phyloP scores from a whole-genome alignment of 2,113 vertebrate genomes.

The Mormoops blainvillei region DNA sequence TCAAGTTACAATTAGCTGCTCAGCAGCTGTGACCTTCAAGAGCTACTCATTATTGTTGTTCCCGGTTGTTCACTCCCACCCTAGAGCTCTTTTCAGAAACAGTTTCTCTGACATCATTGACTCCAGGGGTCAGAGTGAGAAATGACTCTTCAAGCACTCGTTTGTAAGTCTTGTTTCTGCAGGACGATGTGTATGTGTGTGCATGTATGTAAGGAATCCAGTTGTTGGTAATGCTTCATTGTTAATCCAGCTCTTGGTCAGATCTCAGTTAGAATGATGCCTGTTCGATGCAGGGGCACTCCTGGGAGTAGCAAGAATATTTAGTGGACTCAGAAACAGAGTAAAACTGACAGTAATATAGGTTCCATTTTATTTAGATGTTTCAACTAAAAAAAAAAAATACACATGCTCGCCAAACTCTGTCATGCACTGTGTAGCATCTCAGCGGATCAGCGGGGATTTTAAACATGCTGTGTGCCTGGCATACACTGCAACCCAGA shows the following conservation, averaged over 20 bases:
- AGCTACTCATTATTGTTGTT: slow-evolving; percentile 42
- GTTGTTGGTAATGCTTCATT: neutral
- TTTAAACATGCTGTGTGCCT: slow-evolving; percentile 59
- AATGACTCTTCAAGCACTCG: neutral
- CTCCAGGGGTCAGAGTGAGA: slow-evolving; percentile 32
- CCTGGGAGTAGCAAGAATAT: slow-evolving; percentile 20
- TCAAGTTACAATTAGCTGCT: slow-evolving; percentile 70
- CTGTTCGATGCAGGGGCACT: neutral
- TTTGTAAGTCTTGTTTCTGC: slow-evolving; percentile 33
- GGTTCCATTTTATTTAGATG: slow-evolving; percentile 45
- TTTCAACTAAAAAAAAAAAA: neutral
- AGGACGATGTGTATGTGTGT: fast-evolving
- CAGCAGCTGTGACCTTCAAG: slow-evolving; percentile 71
- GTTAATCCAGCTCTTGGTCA: slow-evolving; percentile 48
- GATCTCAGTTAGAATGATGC: neutral
- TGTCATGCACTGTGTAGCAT: slow-evolving; percentile 44
- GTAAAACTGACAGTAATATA: neutral
- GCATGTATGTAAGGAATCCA: neutral
- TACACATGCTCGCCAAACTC: slow-evolving; percentile 36
- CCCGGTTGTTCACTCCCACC: slow-evolving; percentile 12
- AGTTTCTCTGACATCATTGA: slow-evolving; percentile 63
- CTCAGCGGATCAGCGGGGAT: slow-evolving; percentile 56
- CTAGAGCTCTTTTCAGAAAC: slow-evolving; percentile 53
- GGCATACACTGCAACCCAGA: slow-evolving; percentile 28
- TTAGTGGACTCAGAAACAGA: neutral